Base-by-base conservation (phyloP, 2,113 vertebrate species). In the Etheostoma cragini region DNA sequence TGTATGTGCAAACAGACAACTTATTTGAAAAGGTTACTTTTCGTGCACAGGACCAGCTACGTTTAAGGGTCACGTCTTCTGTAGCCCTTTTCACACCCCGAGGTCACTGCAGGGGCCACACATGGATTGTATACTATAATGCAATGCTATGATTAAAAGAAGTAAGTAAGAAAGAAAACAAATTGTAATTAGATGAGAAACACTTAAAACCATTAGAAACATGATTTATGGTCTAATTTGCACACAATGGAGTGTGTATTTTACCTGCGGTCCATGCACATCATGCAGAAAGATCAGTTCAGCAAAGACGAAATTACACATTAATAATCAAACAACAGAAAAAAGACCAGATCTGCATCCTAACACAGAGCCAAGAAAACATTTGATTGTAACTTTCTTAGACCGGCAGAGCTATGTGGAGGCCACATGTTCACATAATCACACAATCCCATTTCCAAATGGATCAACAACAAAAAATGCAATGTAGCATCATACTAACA, bases 1-100 rank as follows among this genome's bases (percentile, higher is more conserved):
- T 84, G 75, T 66, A 42, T 50, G 57, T 52, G 78, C 70, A 72
- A 47, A 71, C 53, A 69, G 50, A 68, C 57, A 73, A 38, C 46
- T 42, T 15, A 90, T 76, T 76, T 30, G 17, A 87, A 42, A 89
- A 74, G 66, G 78, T 72, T 63, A 67, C 46, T 45, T 66, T 7
- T 81, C 75, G 15, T 76, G 60, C 76, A 75, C 22, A 17, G 12
- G 8, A 49, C 6, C 57, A n/a, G 72, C 54, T 66, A 49, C 62
- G 10, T 42, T 11, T 42, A 42, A 42, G 38, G 38, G 38, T 42
- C 38, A 68, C 42, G 2, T 65, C 54, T 63, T 26, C 22, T 71
- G 17, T 2, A 6, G 26, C 50, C 19, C 3, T 33, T 68, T 53
- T 64, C 73, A 62, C 64, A 45, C 54, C 50, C 64, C 56, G 16